Evolutionary conservation across 2,888 invertebrate species (phyloP), one percentile per base, ranked within the genome.

Genomic region (Ommatoiulus sabulosus): DNA sequence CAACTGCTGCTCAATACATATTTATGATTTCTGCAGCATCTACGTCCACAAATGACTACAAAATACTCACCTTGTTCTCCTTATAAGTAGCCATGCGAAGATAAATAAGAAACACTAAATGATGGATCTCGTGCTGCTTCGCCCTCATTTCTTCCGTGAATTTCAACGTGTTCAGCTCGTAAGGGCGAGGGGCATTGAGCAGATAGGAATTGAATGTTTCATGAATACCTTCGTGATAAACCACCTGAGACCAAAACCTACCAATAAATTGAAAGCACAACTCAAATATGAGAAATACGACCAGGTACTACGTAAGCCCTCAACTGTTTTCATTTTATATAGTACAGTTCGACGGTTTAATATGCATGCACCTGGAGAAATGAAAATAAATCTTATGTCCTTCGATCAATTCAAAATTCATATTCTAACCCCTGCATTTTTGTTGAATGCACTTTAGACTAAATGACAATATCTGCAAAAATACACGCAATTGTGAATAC

Each of bases 61-160:
- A 72, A 72, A 88, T 17, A 63, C 91, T 92, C 92, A 96, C 96
- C 93, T 95, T 94, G 20, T 95, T 95, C 92, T 97, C 96, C 91
- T 95, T 95, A 92, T 95, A 95, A 15, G 96, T 97, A 12, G 96
- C 94, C 90, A 98, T 94, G 91, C 98, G 94, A 90, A 96, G 94
- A 91, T 96, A 95, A 10, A 97, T 93, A 43, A 95, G 93, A 87
- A 97, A 95, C 88, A 97, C 94, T 24, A 93, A 92, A 84, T 92
- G 91, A 89, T 94, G 93, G 17, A 95, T 91, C 7, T 46, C 46
- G 44, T 85, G 17, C n/a, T 85, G 85, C 44, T 44, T 44, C 46
- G n/a, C 4, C n/a, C 85, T 85, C 85, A 85, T 85, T 35, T 92
- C 91, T 0, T 94, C 94, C 87, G 93, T 92, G 87, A 91, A 90